Evolutionary conservation across 1,140 invertebrate species (phyloP), one percentile per base, ranked within the genome.

Genomic region (Argopecten irradians): DNA sequence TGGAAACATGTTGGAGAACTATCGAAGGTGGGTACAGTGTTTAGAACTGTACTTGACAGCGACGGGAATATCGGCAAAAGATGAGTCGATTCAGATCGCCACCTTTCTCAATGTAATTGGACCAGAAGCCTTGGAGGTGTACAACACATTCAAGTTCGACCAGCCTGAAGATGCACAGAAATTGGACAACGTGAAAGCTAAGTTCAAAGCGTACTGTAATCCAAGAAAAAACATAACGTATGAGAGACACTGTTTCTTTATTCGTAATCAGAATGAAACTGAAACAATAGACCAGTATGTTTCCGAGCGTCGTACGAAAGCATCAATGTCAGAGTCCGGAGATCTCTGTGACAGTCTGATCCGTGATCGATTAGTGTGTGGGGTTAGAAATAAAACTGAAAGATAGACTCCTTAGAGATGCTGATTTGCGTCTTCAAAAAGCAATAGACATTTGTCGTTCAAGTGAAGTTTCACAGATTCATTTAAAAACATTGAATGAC

Each of bases 121-220:
- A 8, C 41, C 83, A 35, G 88, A 86, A 32, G 88, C 88, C 9
- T 34, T 88, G 33, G 46, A 88, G n/a, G 83, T 88, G 16, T 86
- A 36, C 41, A 88, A 88, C 41, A 88, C 88, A 19, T 86, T 88
- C 28, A 13, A 34, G 39, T 88, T 46, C 34, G 36, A 28, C n/a
- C 32, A 86, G 35, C 34, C 34, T 11, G 90, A 88, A 39, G 86
- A 91, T 34, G 34, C 86, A 46, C 19, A 32, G 19, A 86, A 89
- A 82, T 14, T 86, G 22, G 55, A 41, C 11, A 35, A 55, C 28
- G 34, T 87, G 34, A 19, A 83, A n/a, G 33, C 85, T 22, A 90
- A 91, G 39, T 92, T 92, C 85, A 55, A 90, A 16, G 36, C 89
- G 28, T 90, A 88, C 71, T 90, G 85, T 36, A 88, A 83, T 34